Evolutionary conservation across 2,113 vertebrate species (phyloP), one percentile per base, ranked within the genome.

Genomic region (Aplodontia rufa): DNA sequence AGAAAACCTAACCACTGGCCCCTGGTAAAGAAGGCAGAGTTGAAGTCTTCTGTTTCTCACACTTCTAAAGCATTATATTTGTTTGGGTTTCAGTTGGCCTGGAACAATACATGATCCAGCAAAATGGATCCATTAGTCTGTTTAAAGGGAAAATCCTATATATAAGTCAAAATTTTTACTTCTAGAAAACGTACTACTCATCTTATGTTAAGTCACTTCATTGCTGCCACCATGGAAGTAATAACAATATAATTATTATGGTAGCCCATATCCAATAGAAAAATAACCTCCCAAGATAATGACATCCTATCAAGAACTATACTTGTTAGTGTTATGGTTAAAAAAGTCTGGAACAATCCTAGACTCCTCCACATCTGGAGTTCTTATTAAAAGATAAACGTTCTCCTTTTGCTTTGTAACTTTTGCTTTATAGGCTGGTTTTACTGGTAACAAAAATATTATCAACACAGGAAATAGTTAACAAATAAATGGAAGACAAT

Each of bases 141-240:
- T 64, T 42, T 51, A n/a, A 35, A 68, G 49, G 58, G 58, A 74
- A 93, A 90, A 75, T 71, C 10, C 4, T 16, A 75, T 3, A 5
- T 9, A 17, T 86, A 81, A 2, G 1, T 91, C 82, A 40, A 28
- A 74, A 58, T 32, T 76, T 45, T 89, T 62, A 88, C 35, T 83
- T 82, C 32, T 96, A n/a, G 17, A 80, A 95, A 71, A 82, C 24
- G 35, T 19, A 88, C 81, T 82, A 94, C 6, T 60, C 26, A 74
- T 66, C 60, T 80, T 93, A 40, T 60, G 30, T 71, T 58, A 89
- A 91, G 74, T 88, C 20, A 49, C 17, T 30, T 55, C 60, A 76
- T 95, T 85, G 6, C 37, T 93, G 20, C 35, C 19, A 84, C 47
- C 55, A 30, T 24, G 19, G 47, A 96, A 64, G 6, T 58, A 69